Percentiles rank a stretch among this genome's conserved stretches.
phyloP scores from a whole-genome alignment of 2,888 invertebrate genomes.

The Polydrusus tereticollis region DNA sequence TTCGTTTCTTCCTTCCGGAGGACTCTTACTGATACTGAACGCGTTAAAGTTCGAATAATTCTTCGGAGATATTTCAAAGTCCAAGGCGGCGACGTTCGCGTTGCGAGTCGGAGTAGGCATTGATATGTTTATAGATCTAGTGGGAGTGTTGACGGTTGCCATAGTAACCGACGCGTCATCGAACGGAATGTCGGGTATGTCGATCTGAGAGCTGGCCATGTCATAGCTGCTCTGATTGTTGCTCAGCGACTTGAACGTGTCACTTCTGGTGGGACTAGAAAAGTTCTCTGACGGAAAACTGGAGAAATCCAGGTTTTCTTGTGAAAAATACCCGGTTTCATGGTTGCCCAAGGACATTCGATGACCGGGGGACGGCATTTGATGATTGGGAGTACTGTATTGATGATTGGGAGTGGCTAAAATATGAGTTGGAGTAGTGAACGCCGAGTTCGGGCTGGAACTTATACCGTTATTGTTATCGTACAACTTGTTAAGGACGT shows the following conservation, averaged over 20 bases:
- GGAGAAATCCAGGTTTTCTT: constrained; percentile 58
- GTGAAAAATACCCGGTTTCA: constrained; percentile 53
- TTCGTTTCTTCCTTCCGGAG: constrained; percentile 48
- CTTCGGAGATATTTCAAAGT: constrained; percentile 19
- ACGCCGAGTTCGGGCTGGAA: constrained; percentile 44
- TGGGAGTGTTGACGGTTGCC: constrained; percentile 22
- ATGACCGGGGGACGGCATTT: constrained; percentile 10
- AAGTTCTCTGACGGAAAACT: constrained; percentile 56
- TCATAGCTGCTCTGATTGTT: constrained; percentile 57
- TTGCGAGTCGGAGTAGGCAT: constrained; percentile 1
- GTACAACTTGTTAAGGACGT: constrained; percentile 69
- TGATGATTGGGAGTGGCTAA: constrained; percentile 41
- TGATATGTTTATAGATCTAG: constrained; percentile 42
- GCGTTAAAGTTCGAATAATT: constrained; percentile 56
- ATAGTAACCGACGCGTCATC: constrained; percentile 50
- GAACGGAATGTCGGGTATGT: constrained; percentile 60
- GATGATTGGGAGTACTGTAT: constrained; percentile 36
- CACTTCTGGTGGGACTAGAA: constrained; percentile 54
- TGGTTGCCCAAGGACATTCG: constrained; percentile 32
- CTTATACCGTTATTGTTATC: constrained; percentile 42
- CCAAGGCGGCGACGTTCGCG: neutral
- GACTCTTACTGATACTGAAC: constrained; percentile 54
- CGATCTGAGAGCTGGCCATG: constrained; percentile 57
- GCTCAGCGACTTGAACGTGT: constrained; percentile 59
- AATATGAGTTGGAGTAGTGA: constrained; percentile 44